phyloP scores from a whole-genome alignment of 92 coral and sea anemone genomes.

The Scolanthus callimorphus region DNA sequence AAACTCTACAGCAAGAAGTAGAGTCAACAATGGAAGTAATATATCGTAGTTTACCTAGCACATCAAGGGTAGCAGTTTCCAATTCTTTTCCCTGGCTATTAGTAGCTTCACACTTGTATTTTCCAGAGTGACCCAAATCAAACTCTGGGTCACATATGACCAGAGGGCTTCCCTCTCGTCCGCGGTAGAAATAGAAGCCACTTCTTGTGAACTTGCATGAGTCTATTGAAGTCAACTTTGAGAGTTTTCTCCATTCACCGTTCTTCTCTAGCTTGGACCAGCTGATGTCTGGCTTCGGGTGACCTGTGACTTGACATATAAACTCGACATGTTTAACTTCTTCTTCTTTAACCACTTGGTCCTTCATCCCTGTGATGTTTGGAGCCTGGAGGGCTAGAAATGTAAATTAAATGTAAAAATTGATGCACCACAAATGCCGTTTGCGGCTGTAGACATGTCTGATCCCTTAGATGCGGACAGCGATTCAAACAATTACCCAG shows the following conservation, averaged over 20 bases:
- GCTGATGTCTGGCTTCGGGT: conserved; percentile 17
- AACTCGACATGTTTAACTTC: not conserved
- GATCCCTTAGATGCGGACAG: too few relatives aligned
- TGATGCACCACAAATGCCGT: too few relatives aligned
- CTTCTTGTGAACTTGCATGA: not conserved
- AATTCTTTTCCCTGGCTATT: conserved; percentile 12
- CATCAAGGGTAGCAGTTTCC: conserved; percentile 1
- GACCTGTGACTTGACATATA: conserved; percentile 9
- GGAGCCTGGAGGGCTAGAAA: not conserved
- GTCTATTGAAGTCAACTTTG: not conserved
- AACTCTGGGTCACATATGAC: conserved; percentile 23
- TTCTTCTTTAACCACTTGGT: conserved; percentile 12
- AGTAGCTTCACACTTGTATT: conserved; percentile 12
- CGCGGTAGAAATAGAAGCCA: conserved; percentile 9
- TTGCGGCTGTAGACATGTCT: too few relatives aligned
- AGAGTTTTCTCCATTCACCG: not conserved
- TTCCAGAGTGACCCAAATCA: conserved; percentile 5
- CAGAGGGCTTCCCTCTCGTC: conserved; percentile 1
- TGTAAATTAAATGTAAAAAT: too few relatives aligned
- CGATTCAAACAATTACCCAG: too few relatives aligned
- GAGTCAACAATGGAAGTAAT: too few relatives aligned
- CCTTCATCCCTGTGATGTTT: not conserved
- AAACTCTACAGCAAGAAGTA: too few relatives aligned
- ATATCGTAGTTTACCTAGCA: too few relatives aligned
- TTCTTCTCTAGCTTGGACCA: conserved; percentile 4